phyloP scores from a whole-genome alignment of 1,140 invertebrate species.

The Aphis gossypii region DNA sequence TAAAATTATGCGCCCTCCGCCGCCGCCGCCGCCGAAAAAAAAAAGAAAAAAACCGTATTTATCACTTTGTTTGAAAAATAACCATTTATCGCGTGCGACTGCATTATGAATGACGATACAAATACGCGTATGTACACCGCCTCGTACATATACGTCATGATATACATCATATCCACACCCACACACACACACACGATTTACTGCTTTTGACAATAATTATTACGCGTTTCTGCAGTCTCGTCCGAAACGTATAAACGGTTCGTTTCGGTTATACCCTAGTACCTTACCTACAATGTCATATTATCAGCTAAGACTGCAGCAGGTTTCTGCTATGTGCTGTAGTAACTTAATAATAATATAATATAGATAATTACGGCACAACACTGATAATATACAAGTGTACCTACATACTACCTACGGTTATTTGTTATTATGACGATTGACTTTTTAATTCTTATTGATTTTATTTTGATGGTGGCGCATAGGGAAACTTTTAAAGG shows the following conservation, averaged over 20 bases:
- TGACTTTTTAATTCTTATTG: not conserved
- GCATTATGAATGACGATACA: not conserved
- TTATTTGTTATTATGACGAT: not conserved
- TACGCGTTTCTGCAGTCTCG: not conserved
- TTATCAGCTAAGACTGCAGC: not conserved
- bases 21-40: not conserved
- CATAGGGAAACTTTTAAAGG: not conserved
- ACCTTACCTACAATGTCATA: not conserved
- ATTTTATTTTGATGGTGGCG: not conserved
- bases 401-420: not conserved
- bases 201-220: not conserved
- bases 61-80: slow-evolving; percentile 28
- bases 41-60: slow-evolving; percentile 3
- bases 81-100: slow-evolving; percentile 13
- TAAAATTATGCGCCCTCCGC: not conserved
- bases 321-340: too few relatives aligned
- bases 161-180: too few relatives aligned
- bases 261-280: not conserved
- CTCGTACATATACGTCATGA: too few relatives aligned
- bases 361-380: too few relatives aligned
- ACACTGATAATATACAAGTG: not conserved
- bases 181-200: not conserved
- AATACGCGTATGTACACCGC: not conserved
- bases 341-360: too few relatives aligned
- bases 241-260: not conserved